phyloP scores from a whole-genome alignment of 2,888 invertebrate genomes.

The Lasioglossum oenotherae region DNA sequence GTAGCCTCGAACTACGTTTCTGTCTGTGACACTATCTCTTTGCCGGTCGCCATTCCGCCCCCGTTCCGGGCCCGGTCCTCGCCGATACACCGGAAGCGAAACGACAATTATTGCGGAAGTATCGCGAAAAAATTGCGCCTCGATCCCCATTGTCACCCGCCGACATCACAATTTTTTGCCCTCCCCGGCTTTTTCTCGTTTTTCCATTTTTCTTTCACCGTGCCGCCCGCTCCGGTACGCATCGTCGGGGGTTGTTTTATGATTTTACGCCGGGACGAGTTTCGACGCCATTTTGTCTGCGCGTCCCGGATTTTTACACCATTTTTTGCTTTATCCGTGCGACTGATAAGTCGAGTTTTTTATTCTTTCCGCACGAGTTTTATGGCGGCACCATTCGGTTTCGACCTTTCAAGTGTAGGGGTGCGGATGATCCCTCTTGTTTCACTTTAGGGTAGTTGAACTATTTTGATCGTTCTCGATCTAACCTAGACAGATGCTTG shows the following conservation, averaged over 20 bases:
- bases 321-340: neutral
- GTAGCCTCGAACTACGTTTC: constrained; percentile 63
- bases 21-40: constrained; percentile 79
- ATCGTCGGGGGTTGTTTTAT: constrained; percentile 32
- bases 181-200: neutral
- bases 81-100: constrained; percentile 37
- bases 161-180: neutral
- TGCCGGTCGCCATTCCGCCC: constrained; percentile 56
- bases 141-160: constrained; percentile 10
- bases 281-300: constrained; percentile 29
- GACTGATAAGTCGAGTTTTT: constrained; percentile 5
- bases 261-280: constrained; percentile 21
- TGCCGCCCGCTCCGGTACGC: neutral
- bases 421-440: neutral
- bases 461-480: neutral
- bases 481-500: neutral
- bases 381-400: neutral
- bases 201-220: too few relatives aligned
- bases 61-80: constrained; percentile 29
- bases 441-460: neutral
- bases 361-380: neutral
- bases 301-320: constrained; percentile 23
- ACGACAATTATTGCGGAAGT: constrained; percentile 72
- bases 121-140: constrained; percentile 64
- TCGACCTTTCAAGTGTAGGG: neutral